These are phyloP conservation scores for Caenorhabditis sinica DNA, from an alignment of 2,888 invertebrate species.

Conservation along the genomic window DNA sequence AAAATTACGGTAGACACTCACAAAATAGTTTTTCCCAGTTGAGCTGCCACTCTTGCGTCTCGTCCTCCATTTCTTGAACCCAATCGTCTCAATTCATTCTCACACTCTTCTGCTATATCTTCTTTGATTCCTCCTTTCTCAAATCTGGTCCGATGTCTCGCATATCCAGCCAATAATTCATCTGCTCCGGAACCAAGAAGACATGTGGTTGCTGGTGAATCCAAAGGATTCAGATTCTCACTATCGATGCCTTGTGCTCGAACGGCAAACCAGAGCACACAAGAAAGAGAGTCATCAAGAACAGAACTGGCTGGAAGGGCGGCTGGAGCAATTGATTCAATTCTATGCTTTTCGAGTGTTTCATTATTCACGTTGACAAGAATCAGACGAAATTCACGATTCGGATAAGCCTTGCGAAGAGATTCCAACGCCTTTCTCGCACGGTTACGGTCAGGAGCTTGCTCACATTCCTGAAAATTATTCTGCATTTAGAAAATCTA, in stretches of 20 bases:
- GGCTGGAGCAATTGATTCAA: constrained; percentile 55
- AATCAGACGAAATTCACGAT: constrained; percentile 86
- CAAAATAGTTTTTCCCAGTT: constrained; percentile 87
- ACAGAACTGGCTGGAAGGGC: constrained; percentile 89
- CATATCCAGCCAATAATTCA: constrained; percentile 96
- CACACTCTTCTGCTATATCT: constrained; percentile 85
- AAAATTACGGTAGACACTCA: constrained; percentile 24
- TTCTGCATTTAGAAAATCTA: background rate
- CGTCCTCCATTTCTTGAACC: constrained; percentile 94
- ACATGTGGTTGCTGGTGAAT: constrained; percentile 84
- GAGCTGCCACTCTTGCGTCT: constrained; percentile 93
- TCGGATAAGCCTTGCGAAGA: constrained; percentile 88
- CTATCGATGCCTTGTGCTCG: constrained; percentile 87
- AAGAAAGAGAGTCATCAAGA: constrained; percentile 96
- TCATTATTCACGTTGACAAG: constrained; percentile 78
- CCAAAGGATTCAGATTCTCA: constrained; percentile 38
- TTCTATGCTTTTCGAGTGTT: constrained; percentile 72
- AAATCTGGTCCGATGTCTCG: constrained; percentile 90
- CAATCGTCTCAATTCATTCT: constrained; percentile 91
- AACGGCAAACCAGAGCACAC: constrained; percentile 95
- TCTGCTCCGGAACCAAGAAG: constrained; percentile 96
- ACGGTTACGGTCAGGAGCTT: constrained; percentile 73
- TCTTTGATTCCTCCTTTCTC: constrained; percentile 75
- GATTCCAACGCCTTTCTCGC: constrained; percentile 87
- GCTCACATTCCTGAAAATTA: constrained; percentile 59